Base-by-base conservation (phyloP, 2,113 vertebrate genomes). In the Sapayoa aenigma region DNA sequence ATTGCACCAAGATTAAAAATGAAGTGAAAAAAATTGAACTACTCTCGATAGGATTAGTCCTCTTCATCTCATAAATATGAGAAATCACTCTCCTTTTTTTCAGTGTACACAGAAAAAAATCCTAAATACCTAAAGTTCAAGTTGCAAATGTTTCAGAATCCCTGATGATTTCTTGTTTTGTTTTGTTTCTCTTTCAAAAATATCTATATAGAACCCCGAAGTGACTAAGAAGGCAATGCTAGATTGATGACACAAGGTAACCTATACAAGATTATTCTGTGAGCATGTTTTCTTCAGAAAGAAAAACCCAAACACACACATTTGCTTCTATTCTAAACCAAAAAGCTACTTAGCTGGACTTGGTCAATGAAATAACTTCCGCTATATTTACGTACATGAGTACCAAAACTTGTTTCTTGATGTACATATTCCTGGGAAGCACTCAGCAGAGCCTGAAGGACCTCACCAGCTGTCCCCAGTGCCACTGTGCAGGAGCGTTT, bases 41-140 rank as follows among this genome's bases (percentile, higher is more conserved):
- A 67, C 9, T 75, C 35, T 87, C 68, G 94, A 74, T n/a, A 73
- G 84, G 62, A 92, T 94, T 86, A 94, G 92, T 69, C 44, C 18
- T 90, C 39, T 91, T 95, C 93, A 93, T 94, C 66, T 79, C 52
- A 74, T 75, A 78, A 85, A 74, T 58, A 63, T 27, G 87, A 94
- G 55, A 95, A 94, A 91, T 76, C 44, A 65, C 25, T 21, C 27
- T 82, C 44, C 55, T 83, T 94, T 94, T 37, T 92, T 92, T 85
- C 91, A 72, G 47, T 28, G 41, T 62, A 69, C 52, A 65, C 5
- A 21, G 55, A 78, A 85, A 49, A 91, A 83, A 33, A 0, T 0
- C 7, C 44, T 69, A 95, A 91, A 95, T 68, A 84, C 33, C 59
- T 88, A 31, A 85, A 89, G 83, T 73, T 83, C 75, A 92, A 69